Evolutionary conservation across 2,888 invertebrate species (phyloP).

Genomic region (Sipha maydis): DNA sequence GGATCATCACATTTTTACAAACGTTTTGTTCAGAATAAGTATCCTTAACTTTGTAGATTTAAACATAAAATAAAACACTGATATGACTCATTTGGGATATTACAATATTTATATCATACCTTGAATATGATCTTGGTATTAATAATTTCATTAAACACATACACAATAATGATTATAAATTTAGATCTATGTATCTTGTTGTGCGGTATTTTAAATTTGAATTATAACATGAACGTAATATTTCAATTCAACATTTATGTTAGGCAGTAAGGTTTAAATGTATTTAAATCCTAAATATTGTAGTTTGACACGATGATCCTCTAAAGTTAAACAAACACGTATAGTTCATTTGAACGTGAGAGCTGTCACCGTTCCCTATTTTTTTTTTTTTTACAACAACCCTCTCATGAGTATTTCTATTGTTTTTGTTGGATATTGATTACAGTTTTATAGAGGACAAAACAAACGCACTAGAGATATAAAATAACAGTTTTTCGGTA

Average conservation of each 20-base stretch:
- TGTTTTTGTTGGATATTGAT: slow-evolving; percentile 49
- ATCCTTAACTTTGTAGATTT: no score
- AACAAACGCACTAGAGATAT: slow-evolving; percentile 19
- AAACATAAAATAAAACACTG: no score
- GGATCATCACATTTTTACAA: no score
- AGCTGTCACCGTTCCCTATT: not conserved
- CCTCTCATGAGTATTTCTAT: not conserved
- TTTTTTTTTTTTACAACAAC: not conserved
- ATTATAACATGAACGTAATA: not conserved
- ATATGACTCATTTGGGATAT: no score
- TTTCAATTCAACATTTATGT: not conserved
- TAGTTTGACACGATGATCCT: not conserved
- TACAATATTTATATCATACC: no score
- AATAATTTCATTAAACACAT: no score
- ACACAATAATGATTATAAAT: no score
- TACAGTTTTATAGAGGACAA: slow-evolving; percentile 38
- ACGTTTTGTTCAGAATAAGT: no score
- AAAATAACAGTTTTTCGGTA: slow-evolving; percentile 39
- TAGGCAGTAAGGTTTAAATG: not conserved
- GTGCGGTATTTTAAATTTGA: not conserved
- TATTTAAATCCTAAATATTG: not conserved
- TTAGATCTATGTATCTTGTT: no score
- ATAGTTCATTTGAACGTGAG: not conserved
- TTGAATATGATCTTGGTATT: no score
- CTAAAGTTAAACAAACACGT: not conserved